Evolutionary conservation across 2,888 invertebrate genomes (phyloP), one percentile per base, ranked within the genome.

Genomic region (Ochropleura leucogaster): DNA sequence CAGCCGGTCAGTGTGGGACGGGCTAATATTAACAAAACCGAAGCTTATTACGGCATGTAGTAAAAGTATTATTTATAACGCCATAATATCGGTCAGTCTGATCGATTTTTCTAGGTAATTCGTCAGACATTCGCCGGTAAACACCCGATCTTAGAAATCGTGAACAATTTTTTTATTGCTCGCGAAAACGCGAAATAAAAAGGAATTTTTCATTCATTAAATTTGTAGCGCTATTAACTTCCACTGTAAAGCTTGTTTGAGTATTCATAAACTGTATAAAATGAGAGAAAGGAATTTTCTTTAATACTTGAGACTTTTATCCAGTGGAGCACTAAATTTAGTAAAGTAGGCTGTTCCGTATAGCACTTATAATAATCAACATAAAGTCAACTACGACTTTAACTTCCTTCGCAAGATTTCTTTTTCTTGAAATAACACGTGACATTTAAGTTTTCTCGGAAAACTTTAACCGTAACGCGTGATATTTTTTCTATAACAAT

Each of bases 1-100:
- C 87, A 88, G 80, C 44, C 80, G 79, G 80, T 74, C 82, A 83
- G 88, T 78, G 88, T 88, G 83, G 87, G 87, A 74, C 75, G 75
- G 77, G 72, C 85, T 81, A 83, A 84, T 82, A 86, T 83, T 77
- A 64, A 74, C 76, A 68, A 75, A 72, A 71, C 68, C 44, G 55
- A 68, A 69, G 55, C 74, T 77, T 79, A 81, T 77, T 80, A 72
- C 64, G 75, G 71, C 73, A 62, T 72, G 74, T 64, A 74, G 72
- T 78, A 80, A 78, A 80, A 71, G 57, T 68, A 65, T 46, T 40
- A 79, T 84, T 80, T 69, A 83, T 47, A 70, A 57, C 59, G 30
- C 63, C 42, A 42, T 60, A 72, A 51, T 79, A 59, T 64, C n/a
- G 44, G 47, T 7, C 30, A 62, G 12, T 20, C 40, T 30, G 44